Evolutionary conservation across 2,113 vertebrate genomes (phyloP).

Genomic region (Ptychochromis oligacanthus): DNA sequence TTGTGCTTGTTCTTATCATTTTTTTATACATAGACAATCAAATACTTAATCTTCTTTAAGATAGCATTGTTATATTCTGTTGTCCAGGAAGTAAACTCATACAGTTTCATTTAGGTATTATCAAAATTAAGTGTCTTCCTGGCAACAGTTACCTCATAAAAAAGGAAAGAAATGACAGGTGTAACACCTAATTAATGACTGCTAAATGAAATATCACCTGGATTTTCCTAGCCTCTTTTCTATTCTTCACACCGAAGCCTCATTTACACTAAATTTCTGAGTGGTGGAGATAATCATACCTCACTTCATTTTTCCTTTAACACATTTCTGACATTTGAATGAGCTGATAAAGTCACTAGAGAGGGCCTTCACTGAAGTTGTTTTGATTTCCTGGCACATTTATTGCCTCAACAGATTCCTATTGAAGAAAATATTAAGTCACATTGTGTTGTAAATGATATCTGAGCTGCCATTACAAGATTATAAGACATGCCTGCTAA

Average conservation of each 20-base stretch:
- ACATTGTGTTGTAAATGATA: conserved; percentile 22
- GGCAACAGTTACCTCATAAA: neutral
- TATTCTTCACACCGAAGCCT: neutral
- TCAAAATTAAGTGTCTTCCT: neutral
- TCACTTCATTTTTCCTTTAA: conserved; percentile 15
- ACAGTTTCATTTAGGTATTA: neutral
- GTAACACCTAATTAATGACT: conserved; percentile 15
- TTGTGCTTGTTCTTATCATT: neutral
- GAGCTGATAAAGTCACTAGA: conserved; percentile 31
- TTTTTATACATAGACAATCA: neutral
- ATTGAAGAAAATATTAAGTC: conserved; percentile 3
- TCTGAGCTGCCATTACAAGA: conserved; percentile 20
- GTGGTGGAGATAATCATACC: conserved; percentile 23
- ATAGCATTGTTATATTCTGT: neutral
- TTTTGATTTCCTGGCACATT: neutral
- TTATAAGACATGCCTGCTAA: conserved; percentile 9
- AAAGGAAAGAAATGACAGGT: neutral
- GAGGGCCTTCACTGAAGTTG: conserved; percentile 8
- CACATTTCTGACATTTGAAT: conserved; percentile 21
- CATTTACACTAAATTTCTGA: conserved; percentile 23
- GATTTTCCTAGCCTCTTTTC: neutral
- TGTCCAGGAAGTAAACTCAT: neutral
- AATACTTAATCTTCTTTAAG: neutral
- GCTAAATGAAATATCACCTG: conserved; percentile 13
- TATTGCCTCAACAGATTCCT: conserved; percentile 21